Conservation (phyloP, 1,140 invertebrate genomes). For the Saccostrea glomerata region DNA sequence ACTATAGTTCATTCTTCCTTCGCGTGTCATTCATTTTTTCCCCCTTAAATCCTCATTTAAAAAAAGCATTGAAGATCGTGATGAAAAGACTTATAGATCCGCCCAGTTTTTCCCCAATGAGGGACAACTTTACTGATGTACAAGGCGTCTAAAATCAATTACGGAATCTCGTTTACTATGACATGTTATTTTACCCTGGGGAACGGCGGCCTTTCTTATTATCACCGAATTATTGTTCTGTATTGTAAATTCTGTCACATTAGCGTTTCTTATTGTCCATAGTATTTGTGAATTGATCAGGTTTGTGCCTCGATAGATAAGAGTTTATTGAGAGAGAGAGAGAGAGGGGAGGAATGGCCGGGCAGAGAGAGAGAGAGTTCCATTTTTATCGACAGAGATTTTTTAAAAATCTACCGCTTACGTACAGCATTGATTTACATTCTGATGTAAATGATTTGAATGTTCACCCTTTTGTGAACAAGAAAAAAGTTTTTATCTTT, state of each 20-base stretch:
- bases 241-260: neutral
- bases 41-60: too few relatives aligned
- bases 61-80: too few relatives aligned
- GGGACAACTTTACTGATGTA: neutral
- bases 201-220: neutral
- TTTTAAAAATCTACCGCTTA: too few relatives aligned
- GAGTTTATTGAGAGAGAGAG: neutral
- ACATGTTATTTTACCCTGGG: conserved; percentile 10
- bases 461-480: too few relatives aligned
- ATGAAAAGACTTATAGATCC: too few relatives aligned
- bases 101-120: too few relatives aligned
- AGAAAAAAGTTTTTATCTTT: neutral
- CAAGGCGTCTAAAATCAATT: neutral
- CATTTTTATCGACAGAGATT: too few relatives aligned
- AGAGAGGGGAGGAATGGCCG: conserved; percentile 14
- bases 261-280: neutral
- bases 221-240: neutral
- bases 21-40: too few relatives aligned
- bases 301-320: neutral
- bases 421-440: too few relatives aligned
- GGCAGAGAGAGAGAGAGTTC: neutral
- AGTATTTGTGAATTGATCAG: too few relatives aligned
- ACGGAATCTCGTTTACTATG: neutral
- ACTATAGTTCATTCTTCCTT: too few relatives aligned
- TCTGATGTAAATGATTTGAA: too few relatives aligned